Evolutionary conservation across 1,140 invertebrate species (phyloP), one percentile per base, ranked within the genome.

Genomic region (Drosophila willistoni): DNA sequence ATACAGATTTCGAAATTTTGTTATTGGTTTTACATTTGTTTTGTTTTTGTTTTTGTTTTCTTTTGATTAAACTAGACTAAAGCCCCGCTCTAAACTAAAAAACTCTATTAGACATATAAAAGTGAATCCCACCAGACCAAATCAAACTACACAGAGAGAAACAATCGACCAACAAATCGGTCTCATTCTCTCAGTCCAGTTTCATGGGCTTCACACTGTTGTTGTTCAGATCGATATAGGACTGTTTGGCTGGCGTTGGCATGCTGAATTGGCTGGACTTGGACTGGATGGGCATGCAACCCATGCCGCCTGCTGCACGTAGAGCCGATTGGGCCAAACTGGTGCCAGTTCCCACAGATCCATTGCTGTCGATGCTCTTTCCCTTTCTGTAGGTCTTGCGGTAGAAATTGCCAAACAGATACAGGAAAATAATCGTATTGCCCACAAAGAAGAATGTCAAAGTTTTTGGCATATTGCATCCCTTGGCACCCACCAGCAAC

Each of bases 361-460:
- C 56, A 61, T 76, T 84, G 19, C 63, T 73, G 1, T 78, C 77
- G 1, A 82, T 7, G 56, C 63, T 64, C 69, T 90, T 81, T 29
- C 72, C 64, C 62, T 91, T 92, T 3, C 92, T 92, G 84, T 98
- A 98, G 0, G 95, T 93, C 86, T 96, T 95, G 64, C 95, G 94
- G 84, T 98, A 98, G 93, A 98, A 98, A 64, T 98, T 95, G 1
- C 93, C 93, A 86, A 98, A 98, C 3, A 98, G 93, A 62, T 96
- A 91, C 1, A 98, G 94, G 94, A 98, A 96, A 73, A 96, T 96
- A 2, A 95, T 36, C 79, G 95, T 95, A 83, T 96, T 95, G 13
- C 94, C 95, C n/a, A 96, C 91, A 51, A 96, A 93, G 25, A 96
- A 69, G 1, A 93, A 93, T 0, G 93, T 92, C 1, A 93, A 78